Evolutionary conservation across 1,140 invertebrate genomes (phyloP).

Genomic region (Drosophila sulfurigaster): DNA sequence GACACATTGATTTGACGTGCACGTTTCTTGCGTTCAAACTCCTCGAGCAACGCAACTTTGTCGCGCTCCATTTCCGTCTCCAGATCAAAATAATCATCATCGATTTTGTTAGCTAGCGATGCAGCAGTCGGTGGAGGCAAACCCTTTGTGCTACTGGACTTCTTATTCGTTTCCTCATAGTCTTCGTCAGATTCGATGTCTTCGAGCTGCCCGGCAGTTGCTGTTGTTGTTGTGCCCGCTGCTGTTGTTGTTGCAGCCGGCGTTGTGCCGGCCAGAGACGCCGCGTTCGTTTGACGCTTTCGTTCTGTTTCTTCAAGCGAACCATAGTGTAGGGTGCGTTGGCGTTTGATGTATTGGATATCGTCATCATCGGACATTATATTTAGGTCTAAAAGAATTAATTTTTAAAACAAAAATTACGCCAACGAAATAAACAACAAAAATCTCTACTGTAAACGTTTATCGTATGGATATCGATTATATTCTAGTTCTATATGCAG

Average conservation of each 20-base stretch:
- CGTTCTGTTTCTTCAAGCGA: conserved; percentile 93
- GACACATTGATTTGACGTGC: conserved; percentile 96
- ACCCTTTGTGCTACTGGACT: conserved; percentile 68
- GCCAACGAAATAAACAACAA: conserved; percentile 80
- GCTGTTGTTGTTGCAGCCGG: conserved; percentile 45
- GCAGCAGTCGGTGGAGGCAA: conserved; percentile 84
- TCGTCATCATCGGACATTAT: conserved; percentile 96
- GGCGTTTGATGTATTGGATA: conserved; percentile 90
- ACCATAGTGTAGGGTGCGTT: conserved; percentile 93
- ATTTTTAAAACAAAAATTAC: conserved; percentile 77
- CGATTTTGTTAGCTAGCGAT: conserved; percentile 75
- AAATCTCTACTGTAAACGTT: conserved; percentile 70
- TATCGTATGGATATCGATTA: conserved; percentile 51
- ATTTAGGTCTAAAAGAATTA: conserved; percentile 60
- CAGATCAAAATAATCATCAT: conserved; percentile 95
- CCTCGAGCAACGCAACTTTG: conserved; percentile 95
- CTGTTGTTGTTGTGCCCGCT: conserved; percentile 39
- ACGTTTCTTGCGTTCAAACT: conserved; percentile 96
- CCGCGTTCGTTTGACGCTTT: conserved; percentile 85
- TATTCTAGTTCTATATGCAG: not conserved
- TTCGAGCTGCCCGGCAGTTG: conserved; percentile 67
- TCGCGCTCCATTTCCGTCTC: conserved; percentile 95
- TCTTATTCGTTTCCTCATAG: conserved; percentile 85
- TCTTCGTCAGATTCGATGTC: conserved; percentile 85
- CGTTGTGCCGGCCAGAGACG: conserved; percentile 39